Conservation (phyloP, 2,113 vertebrate species). For the Heterotilapia buettikoferi region DNA sequence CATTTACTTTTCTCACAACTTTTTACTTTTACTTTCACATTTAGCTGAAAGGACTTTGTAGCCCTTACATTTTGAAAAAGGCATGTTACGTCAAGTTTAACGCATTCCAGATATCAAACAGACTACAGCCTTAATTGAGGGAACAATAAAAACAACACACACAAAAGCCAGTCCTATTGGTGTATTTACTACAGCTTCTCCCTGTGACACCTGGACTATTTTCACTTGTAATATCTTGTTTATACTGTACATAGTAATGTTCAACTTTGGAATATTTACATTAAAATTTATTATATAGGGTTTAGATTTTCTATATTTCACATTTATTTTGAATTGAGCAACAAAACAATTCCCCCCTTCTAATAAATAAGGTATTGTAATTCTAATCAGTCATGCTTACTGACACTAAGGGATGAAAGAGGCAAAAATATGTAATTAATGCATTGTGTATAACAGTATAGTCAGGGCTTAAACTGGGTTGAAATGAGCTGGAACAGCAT, state of each 20-base stretch:
- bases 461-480: background rate
- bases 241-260: background rate
- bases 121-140: background rate
- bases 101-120: background rate
- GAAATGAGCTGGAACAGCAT: background rate
- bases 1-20: background rate
- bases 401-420: background rate
- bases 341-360: background rate
- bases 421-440: background rate
- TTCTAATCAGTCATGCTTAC: background rate
- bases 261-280: background rate
- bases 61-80: background rate
- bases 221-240: background rate
- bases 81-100: background rate
- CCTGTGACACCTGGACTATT: background rate
- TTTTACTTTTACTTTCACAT: background rate
- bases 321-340: background rate
- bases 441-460: background rate
- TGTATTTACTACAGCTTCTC: background rate
- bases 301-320: background rate
- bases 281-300: background rate
- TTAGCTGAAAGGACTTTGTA: background rate
- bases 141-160: background rate
- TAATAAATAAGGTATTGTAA: background rate
- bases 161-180: background rate